A percentile compares a stretch with the other conserved stretches of the same genome.
Evolutionary conservation across 2,888 invertebrate genomes (phyloP).

Genomic region (Temnothorax rugatulus): DNA sequence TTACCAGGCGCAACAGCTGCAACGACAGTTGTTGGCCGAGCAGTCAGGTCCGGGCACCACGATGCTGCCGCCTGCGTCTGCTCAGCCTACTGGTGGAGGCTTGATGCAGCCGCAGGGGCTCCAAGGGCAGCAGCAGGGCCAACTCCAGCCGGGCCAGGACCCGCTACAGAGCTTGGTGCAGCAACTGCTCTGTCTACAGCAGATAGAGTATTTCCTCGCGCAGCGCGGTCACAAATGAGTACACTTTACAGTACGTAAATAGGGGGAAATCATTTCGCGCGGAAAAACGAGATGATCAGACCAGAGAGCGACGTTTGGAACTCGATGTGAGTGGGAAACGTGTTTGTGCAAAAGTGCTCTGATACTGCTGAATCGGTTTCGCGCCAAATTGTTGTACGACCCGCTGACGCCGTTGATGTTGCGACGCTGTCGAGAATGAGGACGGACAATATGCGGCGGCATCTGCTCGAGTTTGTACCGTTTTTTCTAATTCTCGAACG

Average conservation of each 20-base stretch:
- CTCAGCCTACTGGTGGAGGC: slow-evolving; percentile 80
- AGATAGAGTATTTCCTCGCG: slow-evolving; percentile 83
- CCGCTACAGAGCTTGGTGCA: slow-evolving; percentile 85
- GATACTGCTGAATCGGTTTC: slow-evolving; percentile 9
- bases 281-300: neutral
- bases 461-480: slow-evolving; percentile 58
- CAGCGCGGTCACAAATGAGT: slow-evolving; percentile 82
- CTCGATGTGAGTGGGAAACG: neutral
- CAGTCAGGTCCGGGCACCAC: slow-evolving; percentile 71
- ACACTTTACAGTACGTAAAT: slow-evolving; percentile 14
- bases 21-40: slow-evolving; percentile 78
- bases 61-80: slow-evolving; percentile 75
- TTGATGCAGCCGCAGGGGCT: slow-evolving; percentile 79
- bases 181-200: slow-evolving; percentile 82
- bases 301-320: neutral
- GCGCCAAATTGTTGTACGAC: slow-evolving; percentile 42
- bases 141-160: slow-evolving; percentile 79
- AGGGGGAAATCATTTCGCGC: slow-evolving; percentile 2
- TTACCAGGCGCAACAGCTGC: slow-evolving; percentile 78
- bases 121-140: slow-evolving; percentile 80
- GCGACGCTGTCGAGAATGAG: slow-evolving; percentile 60
- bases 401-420: slow-evolving; percentile 29
- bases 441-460: slow-evolving; percentile 12
- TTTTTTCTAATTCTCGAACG: slow-evolving; percentile 55
- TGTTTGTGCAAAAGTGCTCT: slow-evolving; percentile 24